Evolutionary conservation across 2,113 vertebrate genomes (phyloP).

Genomic region (Cardinalis cardinalis): DNA sequence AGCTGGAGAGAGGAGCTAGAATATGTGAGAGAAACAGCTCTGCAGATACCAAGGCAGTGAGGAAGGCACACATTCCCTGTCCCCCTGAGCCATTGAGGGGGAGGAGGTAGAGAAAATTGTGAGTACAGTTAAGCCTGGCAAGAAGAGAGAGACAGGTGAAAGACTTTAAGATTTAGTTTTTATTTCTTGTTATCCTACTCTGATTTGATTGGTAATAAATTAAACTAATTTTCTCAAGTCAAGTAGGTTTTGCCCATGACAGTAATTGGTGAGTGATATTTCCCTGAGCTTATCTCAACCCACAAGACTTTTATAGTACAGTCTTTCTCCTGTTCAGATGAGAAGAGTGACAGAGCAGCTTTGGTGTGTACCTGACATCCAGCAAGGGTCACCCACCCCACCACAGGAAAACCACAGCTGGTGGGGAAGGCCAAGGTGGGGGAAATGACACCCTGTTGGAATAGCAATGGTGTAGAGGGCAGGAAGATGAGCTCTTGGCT

Average conservation of each 20-base stretch:
- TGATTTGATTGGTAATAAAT: background rate
- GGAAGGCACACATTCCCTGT: background rate
- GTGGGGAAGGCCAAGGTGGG: background rate
- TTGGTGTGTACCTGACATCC: background rate
- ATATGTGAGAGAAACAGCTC: background rate
- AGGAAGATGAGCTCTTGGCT: background rate
- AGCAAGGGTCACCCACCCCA: background rate
- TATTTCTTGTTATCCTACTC: background rate
- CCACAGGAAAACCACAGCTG: background rate
- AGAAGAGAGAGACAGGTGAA: background rate
- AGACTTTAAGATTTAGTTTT: background rate
- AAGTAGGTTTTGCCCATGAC: background rate
- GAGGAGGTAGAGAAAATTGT: background rate
- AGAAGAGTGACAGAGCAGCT: background rate
- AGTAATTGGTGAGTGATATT: background rate
- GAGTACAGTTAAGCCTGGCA: background rate
- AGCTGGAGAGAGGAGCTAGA: background rate
- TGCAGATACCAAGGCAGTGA: background rate
- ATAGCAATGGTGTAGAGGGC: accelerated
- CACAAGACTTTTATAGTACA: background rate
- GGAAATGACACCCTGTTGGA: background rate
- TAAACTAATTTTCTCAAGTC: background rate
- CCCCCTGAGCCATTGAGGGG: too few species aligned
- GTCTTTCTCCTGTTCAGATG: background rate
- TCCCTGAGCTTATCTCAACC: accelerated